Conservation (phyloP, 1,140 invertebrate genomes). For the Pseudomyrmex dendroicus region DNA sequence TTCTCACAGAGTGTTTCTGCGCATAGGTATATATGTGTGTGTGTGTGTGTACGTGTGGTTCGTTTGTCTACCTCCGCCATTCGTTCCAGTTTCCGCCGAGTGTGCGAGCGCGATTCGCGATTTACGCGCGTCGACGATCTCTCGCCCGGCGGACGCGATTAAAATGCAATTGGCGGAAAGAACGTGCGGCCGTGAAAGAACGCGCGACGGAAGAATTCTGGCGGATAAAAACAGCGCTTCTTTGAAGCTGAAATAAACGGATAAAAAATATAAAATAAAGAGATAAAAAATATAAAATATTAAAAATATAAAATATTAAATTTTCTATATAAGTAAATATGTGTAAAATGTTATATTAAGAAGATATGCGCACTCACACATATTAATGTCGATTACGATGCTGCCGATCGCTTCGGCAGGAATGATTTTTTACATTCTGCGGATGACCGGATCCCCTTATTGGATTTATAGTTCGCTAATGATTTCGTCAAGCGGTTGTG, state of each 20-base stretch:
- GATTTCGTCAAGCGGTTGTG: conserved; percentile 76
- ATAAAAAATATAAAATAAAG: background rate
- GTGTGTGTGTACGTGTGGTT: background rate
- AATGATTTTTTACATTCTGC: conserved; percentile 77
- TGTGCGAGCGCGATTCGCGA: conserved; percentile 17
- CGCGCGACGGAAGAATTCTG: background rate
- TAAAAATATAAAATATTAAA: background rate
- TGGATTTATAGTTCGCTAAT: conserved; percentile 80
- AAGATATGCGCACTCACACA: conserved; percentile 33
- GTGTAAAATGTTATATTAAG: background rate
- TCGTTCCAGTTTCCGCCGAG: conserved; percentile 31
- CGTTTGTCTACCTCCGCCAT: conserved; percentile 20
- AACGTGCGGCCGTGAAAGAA: conserved; percentile 8
- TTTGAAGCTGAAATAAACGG: background rate
- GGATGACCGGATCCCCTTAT: conserved; percentile 70
- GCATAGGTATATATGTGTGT: background rate
- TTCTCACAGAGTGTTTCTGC: background rate
- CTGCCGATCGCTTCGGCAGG: conserved; percentile 73
- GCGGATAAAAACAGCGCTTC: background rate
- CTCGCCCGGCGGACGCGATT: conserved; percentile 7
- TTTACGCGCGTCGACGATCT: conserved; percentile 39
- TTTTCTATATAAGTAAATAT: background rate
- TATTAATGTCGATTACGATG: conserved; percentile 79
- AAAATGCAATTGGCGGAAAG: conserved; percentile 31
- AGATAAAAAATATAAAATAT: background rate